These are phyloP conservation scores for Parnassius smintheus DNA, from an alignment of 2,888 invertebrate species.

Conservation along the genomic window DNA sequence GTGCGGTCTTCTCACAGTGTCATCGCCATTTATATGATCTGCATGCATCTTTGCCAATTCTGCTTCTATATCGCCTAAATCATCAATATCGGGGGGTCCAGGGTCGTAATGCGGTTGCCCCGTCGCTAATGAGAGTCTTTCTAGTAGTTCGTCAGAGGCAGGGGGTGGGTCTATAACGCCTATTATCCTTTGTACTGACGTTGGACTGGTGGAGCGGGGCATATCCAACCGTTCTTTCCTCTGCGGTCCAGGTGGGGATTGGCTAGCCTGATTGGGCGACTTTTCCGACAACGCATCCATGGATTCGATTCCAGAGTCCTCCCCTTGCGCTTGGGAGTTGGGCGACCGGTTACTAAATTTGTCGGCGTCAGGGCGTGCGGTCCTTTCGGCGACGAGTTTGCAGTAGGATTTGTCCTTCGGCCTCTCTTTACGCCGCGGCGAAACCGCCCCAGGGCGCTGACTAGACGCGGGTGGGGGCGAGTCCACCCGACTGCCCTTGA, in stretches of 20 bases:
- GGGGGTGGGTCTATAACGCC: constrained; percentile 60
- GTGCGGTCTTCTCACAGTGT: constrained; percentile 46
- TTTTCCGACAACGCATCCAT: constrained; percentile 97
- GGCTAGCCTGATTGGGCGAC: constrained; percentile 92
- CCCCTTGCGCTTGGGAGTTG: constrained; percentile 84
- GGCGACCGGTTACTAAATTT: constrained; percentile 72
- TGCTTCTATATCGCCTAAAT: constrained; percentile 85
- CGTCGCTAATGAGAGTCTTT: constrained; percentile 51
- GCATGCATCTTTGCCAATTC: constrained; percentile 85
- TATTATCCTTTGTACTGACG: constrained; percentile 73
- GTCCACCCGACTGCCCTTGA: constrained; percentile 58
- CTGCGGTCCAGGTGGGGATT: constrained; percentile 82
- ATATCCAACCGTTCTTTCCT: constrained; percentile 69
- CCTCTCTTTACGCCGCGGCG: constrained; percentile 63
- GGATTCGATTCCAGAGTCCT: constrained; percentile 95
- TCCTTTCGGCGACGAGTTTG: constrained; percentile 78
- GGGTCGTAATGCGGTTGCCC: constrained; percentile 57
- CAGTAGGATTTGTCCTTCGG: constrained; percentile 80
- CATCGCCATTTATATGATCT: constrained; percentile 66
- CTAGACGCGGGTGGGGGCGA: constrained; percentile 58
- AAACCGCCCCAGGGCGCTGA: constrained; percentile 46
- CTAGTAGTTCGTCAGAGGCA: constrained; percentile 57
- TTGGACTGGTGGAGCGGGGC: constrained; percentile 67
- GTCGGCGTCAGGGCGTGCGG: constrained; percentile 49
- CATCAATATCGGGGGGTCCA: constrained; percentile 72